Base-by-base conservation (phyloP, 1,140 invertebrate species). In the Orchesella cincta region DNA sequence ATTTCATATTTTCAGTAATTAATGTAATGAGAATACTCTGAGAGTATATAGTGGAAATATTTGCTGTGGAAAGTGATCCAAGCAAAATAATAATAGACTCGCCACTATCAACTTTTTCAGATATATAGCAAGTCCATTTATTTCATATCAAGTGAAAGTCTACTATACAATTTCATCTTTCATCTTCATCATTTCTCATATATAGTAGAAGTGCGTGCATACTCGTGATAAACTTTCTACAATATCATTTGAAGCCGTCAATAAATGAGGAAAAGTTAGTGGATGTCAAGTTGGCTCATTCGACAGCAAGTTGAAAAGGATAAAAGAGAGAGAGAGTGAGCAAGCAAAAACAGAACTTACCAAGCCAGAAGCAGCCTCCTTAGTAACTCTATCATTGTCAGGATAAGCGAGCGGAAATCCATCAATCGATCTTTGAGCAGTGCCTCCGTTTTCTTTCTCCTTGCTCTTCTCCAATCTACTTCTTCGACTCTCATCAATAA, bases 371-470 rank as follows among this genome's bases (percentile, higher is more conserved):
- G 35, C 28, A 34, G 35, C 46, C 34, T 73, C 73, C 51, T 64
- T 76, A 23, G 74, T n/a, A 76, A 79, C 70, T 52, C n/a, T 35
- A 74, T 54, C 73, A 34, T 75, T 64, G 52, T 79, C 67, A 46
- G 70, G 74, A 72, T 51, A 57, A 71, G 36, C 54, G 31, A 64
- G 36, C 78, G 73, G 80, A 79, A 79, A 79, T 81, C 80, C 78
- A 81, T 81, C 80, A 81, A 81, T 81, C 80, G 80, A 81, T 81
- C 78, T 75, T 26, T 28, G 70, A 57, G 16, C 70, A 5, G 23
- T 29, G 33, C 8, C 62, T 67, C 26, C 28, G 5, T 62, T 34
- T 57, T 73, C 57, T 39, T 51, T 14, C 51, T 62, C 67, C 67
- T n/a, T n/a, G 12, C 28, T n/a, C 33, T 31, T 34, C 34, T n/a